A percentile compares a stretch with the other conserved stretches of the same genome.
phyloP scores from a whole-genome alignment of 2,797 vertebrate species.

The Pachyuromys duprasi region DNA sequence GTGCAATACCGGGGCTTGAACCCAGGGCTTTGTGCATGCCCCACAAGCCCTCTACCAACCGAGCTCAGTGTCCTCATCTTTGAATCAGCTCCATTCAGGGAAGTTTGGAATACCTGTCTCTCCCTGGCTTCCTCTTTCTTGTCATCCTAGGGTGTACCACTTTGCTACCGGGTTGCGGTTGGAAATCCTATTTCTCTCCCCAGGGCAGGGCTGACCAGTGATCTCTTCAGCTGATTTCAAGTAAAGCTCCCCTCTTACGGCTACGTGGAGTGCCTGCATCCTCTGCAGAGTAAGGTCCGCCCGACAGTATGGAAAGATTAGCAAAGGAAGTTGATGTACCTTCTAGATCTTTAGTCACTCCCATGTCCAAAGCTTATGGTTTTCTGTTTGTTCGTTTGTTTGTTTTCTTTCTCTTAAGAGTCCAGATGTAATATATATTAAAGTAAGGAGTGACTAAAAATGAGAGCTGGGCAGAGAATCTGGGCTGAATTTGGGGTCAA shows the following conservation, averaged over 20 bases:
- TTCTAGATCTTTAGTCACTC: not conserved
- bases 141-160: rapidly evolving
- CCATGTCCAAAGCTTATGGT: not conserved
- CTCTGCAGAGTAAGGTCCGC: not conserved
- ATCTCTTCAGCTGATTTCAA: too few species aligned
- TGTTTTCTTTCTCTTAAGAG: not conserved
- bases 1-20: too few species aligned
- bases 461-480: not conserved
- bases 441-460: not conserved
- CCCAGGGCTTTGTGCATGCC: not conserved
- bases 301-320: not conserved
- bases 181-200: not conserved
- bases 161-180: not conserved
- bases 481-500: not conserved
- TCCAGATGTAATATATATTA: not conserved
- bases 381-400: not conserved
- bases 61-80: not conserved
- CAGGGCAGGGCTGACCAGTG: too few species aligned
- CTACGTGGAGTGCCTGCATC: rapidly evolving
- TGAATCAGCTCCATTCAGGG: not conserved
- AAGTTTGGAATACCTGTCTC: not conserved
- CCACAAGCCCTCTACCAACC: not conserved
- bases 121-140: not conserved
- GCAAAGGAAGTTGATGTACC: not conserved
- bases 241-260: not conserved